Conservation (phyloP, 2,888 invertebrate genomes). For the Asteroscopus sphinx region DNA sequence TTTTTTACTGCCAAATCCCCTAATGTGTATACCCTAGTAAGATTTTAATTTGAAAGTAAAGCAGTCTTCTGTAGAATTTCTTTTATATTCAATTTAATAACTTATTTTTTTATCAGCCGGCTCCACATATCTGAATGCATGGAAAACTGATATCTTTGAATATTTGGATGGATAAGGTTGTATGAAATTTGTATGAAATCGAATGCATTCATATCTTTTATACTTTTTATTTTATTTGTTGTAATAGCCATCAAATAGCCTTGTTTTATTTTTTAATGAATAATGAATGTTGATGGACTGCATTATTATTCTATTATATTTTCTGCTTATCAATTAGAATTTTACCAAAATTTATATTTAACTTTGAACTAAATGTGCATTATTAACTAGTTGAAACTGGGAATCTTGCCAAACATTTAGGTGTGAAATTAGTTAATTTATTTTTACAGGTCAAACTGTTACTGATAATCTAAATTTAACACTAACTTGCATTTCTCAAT, state of each 20-base stretch:
- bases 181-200: conserved; percentile 53
- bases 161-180: conserved; percentile 48
- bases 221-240: conserved; percentile 9
- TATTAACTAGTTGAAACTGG: conserved; percentile 19
- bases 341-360: conserved; percentile 7
- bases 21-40: conserved; percentile 4
- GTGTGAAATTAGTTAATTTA: conserved; percentile 28
- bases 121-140: conserved; percentile 79
- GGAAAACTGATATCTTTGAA: conserved; percentile 65
- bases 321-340: conserved; percentile 31
- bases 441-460: conserved; percentile 39
- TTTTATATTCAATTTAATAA: conserved; percentile 54
- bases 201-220: conserved; percentile 34
- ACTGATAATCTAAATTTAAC: conserved; percentile 20
- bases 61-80: conserved; percentile 18
- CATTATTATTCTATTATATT: conserved; percentile 25
- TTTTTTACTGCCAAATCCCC: conserved; percentile 25
- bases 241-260: conserved; percentile 7
- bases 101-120: conserved; percentile 77
- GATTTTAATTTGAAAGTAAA: conserved; percentile 20
- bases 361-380: conserved; percentile 12
- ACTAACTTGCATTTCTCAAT: conserved; percentile 24
- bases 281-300: conserved; percentile 41
- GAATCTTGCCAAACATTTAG: conserved; percentile 43
- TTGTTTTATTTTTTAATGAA: conserved; percentile 14